Conservation (phyloP, 2,888 invertebrate species). For the Vesta saturnalis region DNA sequence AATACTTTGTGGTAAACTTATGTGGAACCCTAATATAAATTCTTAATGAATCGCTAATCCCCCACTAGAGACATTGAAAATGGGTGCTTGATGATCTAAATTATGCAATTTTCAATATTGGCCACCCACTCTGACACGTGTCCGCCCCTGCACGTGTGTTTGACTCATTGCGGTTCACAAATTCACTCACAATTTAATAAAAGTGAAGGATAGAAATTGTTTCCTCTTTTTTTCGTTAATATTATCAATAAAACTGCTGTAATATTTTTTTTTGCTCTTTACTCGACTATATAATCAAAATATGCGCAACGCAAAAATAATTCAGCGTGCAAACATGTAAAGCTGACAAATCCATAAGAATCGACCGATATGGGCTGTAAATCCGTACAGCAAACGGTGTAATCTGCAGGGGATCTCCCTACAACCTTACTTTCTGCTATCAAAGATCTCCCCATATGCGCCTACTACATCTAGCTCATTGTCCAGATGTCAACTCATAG, state of each 20-base stretch:
- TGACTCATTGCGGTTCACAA: conserved; percentile 64
- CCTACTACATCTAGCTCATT: conserved; percentile 49
- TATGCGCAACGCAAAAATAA: conserved; percentile 48
- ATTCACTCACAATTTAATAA: conserved; percentile 55
- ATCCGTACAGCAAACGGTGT: conserved; percentile 61
- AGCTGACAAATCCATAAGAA: conserved; percentile 60
- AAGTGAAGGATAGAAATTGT: background rate
- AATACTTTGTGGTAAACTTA: conserved; percentile 15
- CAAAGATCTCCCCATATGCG: conserved; percentile 51
- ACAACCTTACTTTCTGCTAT: conserved; percentile 42
- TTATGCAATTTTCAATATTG: conserved; percentile 66
- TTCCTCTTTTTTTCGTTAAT: background rate
- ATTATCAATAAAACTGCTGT: background rate
- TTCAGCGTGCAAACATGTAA: conserved; percentile 55
- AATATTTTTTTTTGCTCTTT: too few species aligned
- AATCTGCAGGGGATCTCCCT: conserved; percentile 57
- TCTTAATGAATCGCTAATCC: conserved; percentile 60
- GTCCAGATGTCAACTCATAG: conserved; percentile 53
- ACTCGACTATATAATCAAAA: conserved; percentile 12
- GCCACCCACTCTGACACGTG: conserved; percentile 65
- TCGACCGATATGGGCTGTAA: conserved; percentile 56
- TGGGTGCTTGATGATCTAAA: conserved; percentile 61
- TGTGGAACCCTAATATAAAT: conserved; percentile 18
- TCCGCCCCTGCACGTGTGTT: conserved; percentile 64
- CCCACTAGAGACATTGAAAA: conserved; percentile 51